phyloP scores from a whole-genome alignment of 2,888 invertebrate species.

The Ophion obscuratus region DNA sequence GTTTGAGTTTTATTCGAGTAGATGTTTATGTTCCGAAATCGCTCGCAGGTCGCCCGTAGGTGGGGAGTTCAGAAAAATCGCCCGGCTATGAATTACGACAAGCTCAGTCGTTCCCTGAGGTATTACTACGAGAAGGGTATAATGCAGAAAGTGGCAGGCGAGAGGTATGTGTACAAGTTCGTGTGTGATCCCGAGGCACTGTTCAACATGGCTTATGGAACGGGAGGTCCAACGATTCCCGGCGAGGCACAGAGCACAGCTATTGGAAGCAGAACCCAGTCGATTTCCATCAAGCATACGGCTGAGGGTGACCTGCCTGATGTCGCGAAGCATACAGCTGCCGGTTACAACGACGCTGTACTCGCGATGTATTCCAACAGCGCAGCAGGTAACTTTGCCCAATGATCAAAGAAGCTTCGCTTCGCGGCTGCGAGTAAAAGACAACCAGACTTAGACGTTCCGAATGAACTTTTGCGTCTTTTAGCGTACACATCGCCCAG shows the following conservation, averaged over 20 bases:
- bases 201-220: slow-evolving; percentile 92
- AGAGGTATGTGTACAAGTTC: slow-evolving; percentile 98
- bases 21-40: not conserved
- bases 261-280: slow-evolving; percentile 72
- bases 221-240: slow-evolving; percentile 74
- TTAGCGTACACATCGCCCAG: slow-evolving; percentile 79
- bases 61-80: slow-evolving; percentile 99
- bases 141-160: slow-evolving; percentile 98
- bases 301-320: slow-evolving; percentile 71
- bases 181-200: slow-evolving; percentile 97
- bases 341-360: slow-evolving; percentile 79
- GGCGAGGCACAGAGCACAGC: slow-evolving; percentile 73
- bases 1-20: too few species aligned
- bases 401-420: too few species aligned
- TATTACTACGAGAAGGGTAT: slow-evolving; percentile 99
- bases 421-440: too few species aligned
- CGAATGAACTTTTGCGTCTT: not conserved
- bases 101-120: slow-evolving; percentile 95
- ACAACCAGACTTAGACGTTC: not conserved
- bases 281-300: slow-evolving; percentile 73
- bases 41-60: slow-evolving; percentile 92
- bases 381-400: slow-evolving; percentile 70
- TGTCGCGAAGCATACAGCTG: slow-evolving; percentile 73
- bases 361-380: slow-evolving; percentile 81
- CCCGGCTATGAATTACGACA: slow-evolving; percentile 99